Evolutionary conservation across 2,888 invertebrate species (phyloP).

Genomic region (Papilio elwesi): DNA sequence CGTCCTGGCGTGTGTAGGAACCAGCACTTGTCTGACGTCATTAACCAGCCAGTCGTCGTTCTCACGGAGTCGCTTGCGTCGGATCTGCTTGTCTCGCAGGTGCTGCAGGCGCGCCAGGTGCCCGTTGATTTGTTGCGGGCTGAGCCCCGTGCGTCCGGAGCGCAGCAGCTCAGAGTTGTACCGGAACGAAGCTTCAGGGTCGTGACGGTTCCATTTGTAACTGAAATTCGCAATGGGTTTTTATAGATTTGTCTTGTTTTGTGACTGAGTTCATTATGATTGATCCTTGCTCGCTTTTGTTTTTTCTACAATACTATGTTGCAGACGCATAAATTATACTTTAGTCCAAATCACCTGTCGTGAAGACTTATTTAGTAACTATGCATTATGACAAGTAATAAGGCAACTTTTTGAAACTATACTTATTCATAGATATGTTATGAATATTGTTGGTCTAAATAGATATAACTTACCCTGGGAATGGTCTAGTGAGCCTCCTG

Average conservation of each 20-base stretch:
- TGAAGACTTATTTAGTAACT: no score
- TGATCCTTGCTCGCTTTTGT: no score
- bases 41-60: constrained; percentile 71
- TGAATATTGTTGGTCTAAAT: neutral
- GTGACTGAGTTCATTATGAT: no score
- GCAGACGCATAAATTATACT: no score
- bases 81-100: constrained; percentile 74
- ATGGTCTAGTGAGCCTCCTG: constrained; percentile 70
- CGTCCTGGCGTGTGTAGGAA: constrained; percentile 79
- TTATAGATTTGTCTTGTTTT: neutral
- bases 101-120: constrained; percentile 71
- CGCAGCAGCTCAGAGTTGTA: constrained; percentile 73
- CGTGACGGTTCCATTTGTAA: constrained; percentile 76
- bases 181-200: constrained; percentile 75
- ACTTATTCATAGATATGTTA: neutral
- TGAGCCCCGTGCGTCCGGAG: constrained; percentile 73
- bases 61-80: constrained; percentile 60
- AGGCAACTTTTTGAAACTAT: no score
- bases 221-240: constrained; percentile 54
- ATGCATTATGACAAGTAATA: no score
- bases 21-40: constrained; percentile 66
- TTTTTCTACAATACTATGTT: no score
- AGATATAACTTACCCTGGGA: constrained; percentile 69
- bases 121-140: constrained; percentile 69
- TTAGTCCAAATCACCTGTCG: no score